These are phyloP conservation scores for Anser brachyrhynchus DNA, from an alignment of 2,113 vertebrate species.

Conservation along the genomic window DNA sequence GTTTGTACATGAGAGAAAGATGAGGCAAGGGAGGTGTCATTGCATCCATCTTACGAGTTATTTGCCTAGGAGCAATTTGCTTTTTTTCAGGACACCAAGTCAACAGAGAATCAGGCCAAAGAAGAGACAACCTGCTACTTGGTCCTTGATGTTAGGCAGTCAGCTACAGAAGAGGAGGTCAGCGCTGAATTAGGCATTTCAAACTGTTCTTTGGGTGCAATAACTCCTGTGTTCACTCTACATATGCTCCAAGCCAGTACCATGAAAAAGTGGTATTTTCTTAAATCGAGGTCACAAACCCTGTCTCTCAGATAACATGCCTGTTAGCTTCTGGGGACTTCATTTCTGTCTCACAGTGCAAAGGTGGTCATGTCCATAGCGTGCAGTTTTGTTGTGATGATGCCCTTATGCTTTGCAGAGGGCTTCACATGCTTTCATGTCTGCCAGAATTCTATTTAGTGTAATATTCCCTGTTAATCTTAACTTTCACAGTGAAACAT, in stretches of 20 bases:
- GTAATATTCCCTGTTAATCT: background rate
- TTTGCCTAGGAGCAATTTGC: background rate
- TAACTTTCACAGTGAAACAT: background rate
- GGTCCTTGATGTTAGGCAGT: background rate
- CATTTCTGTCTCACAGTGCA: rapidly evolving
- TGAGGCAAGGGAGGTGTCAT: background rate
- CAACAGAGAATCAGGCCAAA: background rate
- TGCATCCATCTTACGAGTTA: background rate
- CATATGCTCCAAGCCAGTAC: background rate
- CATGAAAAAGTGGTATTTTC: background rate
- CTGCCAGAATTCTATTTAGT: background rate
- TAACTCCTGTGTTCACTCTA: background rate
- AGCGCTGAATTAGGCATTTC: background rate
- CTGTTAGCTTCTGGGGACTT: background rate
- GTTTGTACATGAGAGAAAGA: background rate
- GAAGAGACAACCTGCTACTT: background rate
- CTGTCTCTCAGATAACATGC: background rate
- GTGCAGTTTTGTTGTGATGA: background rate
- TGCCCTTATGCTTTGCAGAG: background rate
- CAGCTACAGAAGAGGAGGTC: background rate
- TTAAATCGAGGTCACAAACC: background rate
- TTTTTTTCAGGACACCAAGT: background rate
- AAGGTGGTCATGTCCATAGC: background rate
- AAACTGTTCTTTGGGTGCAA: background rate
- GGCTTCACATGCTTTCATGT: background rate